Evolutionary conservation across 2,888 invertebrate species (phyloP).

Genomic region (Thecophora atra): DNA sequence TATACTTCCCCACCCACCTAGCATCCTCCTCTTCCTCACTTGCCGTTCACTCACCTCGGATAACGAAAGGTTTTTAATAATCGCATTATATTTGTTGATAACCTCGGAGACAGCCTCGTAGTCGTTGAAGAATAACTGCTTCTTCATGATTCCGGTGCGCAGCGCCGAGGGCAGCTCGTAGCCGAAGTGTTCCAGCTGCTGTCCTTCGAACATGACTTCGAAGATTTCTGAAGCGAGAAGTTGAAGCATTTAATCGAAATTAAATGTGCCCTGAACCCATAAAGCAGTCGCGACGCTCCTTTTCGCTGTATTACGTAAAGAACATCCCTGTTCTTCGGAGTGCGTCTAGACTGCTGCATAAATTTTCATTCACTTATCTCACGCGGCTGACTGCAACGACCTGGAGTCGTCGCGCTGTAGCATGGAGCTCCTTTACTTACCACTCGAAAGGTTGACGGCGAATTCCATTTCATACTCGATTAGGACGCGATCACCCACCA

Average conservation of each 20-base stretch:
- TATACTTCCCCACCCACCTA: slow-evolving; percentile 10
- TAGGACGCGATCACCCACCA: slow-evolving; percentile 74
- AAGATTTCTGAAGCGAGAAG: slow-evolving; percentile 68
- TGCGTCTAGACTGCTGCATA: not conserved
- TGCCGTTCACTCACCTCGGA: slow-evolving; percentile 75
- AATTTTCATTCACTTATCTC: slow-evolving; percentile 22
- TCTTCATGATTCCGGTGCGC: slow-evolving; percentile 68
- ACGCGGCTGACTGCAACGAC: not conserved
- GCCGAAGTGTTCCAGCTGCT: slow-evolving; percentile 78
- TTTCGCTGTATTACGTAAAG: too few species aligned
- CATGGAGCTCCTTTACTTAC: slow-evolving; percentile 41
- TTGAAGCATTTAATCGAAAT: not conserved
- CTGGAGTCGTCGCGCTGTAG: not conserved
- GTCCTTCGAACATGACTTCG: slow-evolving; percentile 76
- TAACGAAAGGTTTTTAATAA: slow-evolving; percentile 72
- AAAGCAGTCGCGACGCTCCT: too few species aligned
- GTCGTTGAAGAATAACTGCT: slow-evolving; percentile 70
- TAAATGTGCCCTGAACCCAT: not conserved
- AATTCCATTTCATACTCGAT: slow-evolving; percentile 76
- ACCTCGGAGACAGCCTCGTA: slow-evolving; percentile 72
- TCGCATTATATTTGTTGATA: slow-evolving; percentile 73
- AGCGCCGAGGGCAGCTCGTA: slow-evolving; percentile 69
- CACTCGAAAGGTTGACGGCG: slow-evolving; percentile 70
- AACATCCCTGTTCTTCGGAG: too few species aligned
- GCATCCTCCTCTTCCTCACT: not conserved